A percentile compares a stretch with the other conserved stretches of the same genome.
phyloP scores from a whole-genome alignment of 2,113 vertebrate genomes.

The Anas platyrhynchos region DNA sequence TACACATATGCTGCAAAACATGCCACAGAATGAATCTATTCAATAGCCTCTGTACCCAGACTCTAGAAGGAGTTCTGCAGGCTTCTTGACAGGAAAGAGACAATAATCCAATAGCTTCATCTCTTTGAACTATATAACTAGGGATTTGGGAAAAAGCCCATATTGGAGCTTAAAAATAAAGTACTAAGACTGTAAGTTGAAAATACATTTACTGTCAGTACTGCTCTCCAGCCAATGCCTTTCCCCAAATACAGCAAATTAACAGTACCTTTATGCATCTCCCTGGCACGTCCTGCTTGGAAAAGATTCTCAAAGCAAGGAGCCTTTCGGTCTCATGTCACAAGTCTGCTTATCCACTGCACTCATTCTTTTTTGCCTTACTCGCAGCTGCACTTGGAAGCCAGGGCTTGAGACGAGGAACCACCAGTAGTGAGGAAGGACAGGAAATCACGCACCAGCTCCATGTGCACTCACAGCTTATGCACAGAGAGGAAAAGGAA shows the following conservation, averaged over 20 bases:
- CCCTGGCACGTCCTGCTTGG: neutral
- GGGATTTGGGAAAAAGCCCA: neutral
- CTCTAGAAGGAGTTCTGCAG: neutral
- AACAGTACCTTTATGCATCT: neutral
- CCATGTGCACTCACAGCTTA: accelerated
- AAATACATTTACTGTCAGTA: neutral
- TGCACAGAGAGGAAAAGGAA: neutral
- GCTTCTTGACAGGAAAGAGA: neutral
- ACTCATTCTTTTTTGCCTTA: neutral
- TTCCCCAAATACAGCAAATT: neutral
- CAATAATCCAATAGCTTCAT: neutral
- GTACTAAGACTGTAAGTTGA: neutral
- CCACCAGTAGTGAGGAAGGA: neutral
- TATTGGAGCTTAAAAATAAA: neutral
- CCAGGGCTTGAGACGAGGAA: neutral
- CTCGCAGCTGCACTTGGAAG: neutral
- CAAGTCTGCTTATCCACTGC: neutral
- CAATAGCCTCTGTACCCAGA: neutral
- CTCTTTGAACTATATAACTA: neutral
- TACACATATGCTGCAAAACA: neutral
- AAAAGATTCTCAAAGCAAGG: neutral
- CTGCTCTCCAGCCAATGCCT: neutral
- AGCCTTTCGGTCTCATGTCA: neutral
- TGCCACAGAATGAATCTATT: neutral
- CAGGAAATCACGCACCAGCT: neutral